Base-by-base conservation (phyloP, 2,888 invertebrate species). In the Habroteleia sp. region DNA sequence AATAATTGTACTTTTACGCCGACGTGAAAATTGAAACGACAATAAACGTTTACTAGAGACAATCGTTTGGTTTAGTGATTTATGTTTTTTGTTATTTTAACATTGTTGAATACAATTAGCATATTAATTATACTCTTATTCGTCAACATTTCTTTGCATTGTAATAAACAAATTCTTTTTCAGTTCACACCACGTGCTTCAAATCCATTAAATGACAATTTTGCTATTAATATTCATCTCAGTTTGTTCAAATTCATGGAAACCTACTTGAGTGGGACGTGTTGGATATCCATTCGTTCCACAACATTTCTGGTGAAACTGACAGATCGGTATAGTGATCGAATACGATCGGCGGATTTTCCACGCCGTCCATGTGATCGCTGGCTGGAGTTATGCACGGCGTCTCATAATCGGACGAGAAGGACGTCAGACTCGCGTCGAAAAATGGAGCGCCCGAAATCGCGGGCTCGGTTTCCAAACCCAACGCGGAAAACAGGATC, bases 401-500 rank as follows among this genome's bases (percentile, higher is more conserved):
- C 0, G 81, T 79, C 44, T 87, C 87, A 48, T 84, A 84, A 16
- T 87, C 83, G 69, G 75, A 81, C 1, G 80, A 58, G 7, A 81
- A 35, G 6, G 3, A 3, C 23, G 79, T 48, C 3, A 76, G 11
- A 27, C 52, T 75, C 0, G 81, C 60, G 8, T 84, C 77, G 39
- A 83, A 79, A 58, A 81, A 76, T 20, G 80, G 80, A 20, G 75
- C 80, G 8, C 80, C 83, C 6, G 74, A 52, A 16, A 56, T 62
- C 46, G 25, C 74, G 54, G 62, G 80, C 42, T 77, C 85, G 77
- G 78, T 81, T 7, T 82, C 82, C 23, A 88, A 63, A 5, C 88
- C 87, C 50, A 88, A 76, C 1, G 86, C 86, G 58, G 88, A 88
- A 75, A 88, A 86, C 39, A 88, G 76, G 48, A 87, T 74, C 68